Evolutionary conservation across 1,140 invertebrate species (phyloP), one percentile per base, ranked within the genome.

Genomic region (Drosophila repleta): DNA sequence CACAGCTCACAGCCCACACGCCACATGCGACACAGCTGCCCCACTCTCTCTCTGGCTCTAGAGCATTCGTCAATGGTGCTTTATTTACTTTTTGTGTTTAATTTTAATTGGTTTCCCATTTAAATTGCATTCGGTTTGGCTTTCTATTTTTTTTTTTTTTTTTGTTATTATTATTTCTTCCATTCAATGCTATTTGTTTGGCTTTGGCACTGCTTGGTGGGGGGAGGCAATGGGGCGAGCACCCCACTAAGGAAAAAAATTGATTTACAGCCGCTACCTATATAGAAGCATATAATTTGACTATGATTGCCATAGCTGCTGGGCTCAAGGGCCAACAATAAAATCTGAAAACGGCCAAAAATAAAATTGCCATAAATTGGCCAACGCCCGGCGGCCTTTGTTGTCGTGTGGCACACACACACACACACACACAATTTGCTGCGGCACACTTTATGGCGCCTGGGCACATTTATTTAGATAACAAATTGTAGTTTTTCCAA

Each of bases 61-160:
- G 13, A 39, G 17, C 35, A 63, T 6, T 53, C 53, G 43, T 49
- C 45, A 65, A 43, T 57, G 65, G 20, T 8, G 15, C 63, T 71
- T 75, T 79, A 71, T 75, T 79, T 79, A 60, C 65, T 63, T 74
- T 71, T 51, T 80, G 72, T 76, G 53, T 68, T 80, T 80, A 80
- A 80, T 76, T 80, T 80, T 80, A 80, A 80, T 80, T 80, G 77
- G 77, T 80, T 80, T 80, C 78, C 72, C 66, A 80, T 80, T 80
- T 72, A 80, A 80, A 80, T 80, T 80, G 77, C 77, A 80, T 72
- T 80, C 37, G 29, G 21, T 53, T 48, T 6, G 24, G 20, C 21
- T n/a, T 39, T 39, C 49, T 35, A 43, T 32, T 39, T 39, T 41
- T 56, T 32, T 45, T 35, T 35, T 29, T 39, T 26, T 51, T 37